Percentiles rank a stretch among this genome's conserved stretches.
phyloP scores from a whole-genome alignment of 1,140 invertebrate species.

The Agraylea sexmaculata region DNA sequence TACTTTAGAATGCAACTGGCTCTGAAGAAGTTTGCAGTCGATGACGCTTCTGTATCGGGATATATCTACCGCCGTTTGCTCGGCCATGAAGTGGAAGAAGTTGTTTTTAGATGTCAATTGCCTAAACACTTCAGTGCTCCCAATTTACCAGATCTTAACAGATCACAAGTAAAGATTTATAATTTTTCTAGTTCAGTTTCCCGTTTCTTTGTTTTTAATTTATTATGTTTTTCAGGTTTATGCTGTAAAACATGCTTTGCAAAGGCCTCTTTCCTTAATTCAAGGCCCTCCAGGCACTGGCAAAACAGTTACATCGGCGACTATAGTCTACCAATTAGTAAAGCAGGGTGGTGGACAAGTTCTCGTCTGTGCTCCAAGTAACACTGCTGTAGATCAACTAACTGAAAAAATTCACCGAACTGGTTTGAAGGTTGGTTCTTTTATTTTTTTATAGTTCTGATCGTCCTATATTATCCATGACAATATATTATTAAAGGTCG shows the following conservation, averaged over 20 bases:
- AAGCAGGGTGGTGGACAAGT: slow-evolving; percentile 91
- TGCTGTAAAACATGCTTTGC: slow-evolving; percentile 97
- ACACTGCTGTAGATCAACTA: slow-evolving; percentile 97
- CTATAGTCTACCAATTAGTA: slow-evolving; percentile 96
- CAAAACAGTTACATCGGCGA: slow-evolving; percentile 98
- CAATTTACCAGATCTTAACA: slow-evolving; percentile 93
- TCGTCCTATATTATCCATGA: background rate
- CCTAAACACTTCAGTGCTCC: slow-evolving; percentile 96
- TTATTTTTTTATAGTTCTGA: background rate
- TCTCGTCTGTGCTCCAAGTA: slow-evolving; percentile 95
- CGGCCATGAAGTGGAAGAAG: slow-evolving; percentile 95
- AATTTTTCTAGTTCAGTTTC: slow-evolving; percentile 7
- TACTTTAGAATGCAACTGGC: slow-evolving; percentile 84
- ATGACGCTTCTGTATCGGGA: slow-evolving; percentile 90
- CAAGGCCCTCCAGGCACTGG: slow-evolving; percentile 93
- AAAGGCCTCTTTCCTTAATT: slow-evolving; percentile 92
- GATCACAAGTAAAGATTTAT: slow-evolving; percentile 57
- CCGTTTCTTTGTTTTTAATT: slow-evolving; percentile 14
- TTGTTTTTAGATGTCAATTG: slow-evolving; percentile 76
- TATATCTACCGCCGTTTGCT: slow-evolving; percentile 96
- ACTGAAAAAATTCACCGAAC: slow-evolving; percentile 98
- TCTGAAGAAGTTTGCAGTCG: slow-evolving; percentile 89
- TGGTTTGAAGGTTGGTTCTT: slow-evolving; percentile 62
- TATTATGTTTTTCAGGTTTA: slow-evolving; percentile 55
- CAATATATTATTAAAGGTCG: slow-evolving; percentile 43